Evolutionary conservation across 2,113 vertebrate species (phyloP).

Genomic region (Psammodynastes pulverulentus): DNA sequence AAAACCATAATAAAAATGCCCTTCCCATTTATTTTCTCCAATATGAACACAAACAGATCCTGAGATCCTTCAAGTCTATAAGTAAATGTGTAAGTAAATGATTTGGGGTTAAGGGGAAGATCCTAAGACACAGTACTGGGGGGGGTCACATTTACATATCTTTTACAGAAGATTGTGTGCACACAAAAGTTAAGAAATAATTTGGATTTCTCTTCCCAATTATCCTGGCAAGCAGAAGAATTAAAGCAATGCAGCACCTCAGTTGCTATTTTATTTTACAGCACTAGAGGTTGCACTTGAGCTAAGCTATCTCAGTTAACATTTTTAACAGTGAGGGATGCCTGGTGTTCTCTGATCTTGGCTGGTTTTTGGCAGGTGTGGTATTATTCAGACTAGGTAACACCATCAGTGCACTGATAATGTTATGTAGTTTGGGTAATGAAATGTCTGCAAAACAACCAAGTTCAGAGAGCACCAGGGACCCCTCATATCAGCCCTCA

Average conservation of each 20-base stretch:
- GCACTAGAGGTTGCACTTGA: constrained; percentile 57
- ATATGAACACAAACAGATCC: neutral
- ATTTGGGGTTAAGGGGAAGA: neutral
- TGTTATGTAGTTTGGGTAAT: neutral
- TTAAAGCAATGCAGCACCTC: neutral
- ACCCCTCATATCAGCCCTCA: neutral
- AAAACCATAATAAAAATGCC: neutral
- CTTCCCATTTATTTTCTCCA: neutral
- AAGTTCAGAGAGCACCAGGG: neutral
- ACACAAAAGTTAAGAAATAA: neutral
- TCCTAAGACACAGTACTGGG: neutral
- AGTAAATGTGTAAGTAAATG: neutral
- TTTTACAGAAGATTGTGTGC: neutral
- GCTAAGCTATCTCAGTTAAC: neutral
- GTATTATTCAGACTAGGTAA: neutral
- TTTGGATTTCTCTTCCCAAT: neutral
- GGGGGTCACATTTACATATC: neutral
- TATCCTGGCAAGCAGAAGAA: neutral
- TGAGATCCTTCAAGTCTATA: neutral
- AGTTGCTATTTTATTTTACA: neutral
- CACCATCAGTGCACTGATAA: neutral
- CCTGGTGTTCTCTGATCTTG: neutral
- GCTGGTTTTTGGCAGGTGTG: neutral
- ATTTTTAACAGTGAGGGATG: neutral
- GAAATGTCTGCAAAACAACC: neutral